Percentiles rank a stretch among this genome's conserved stretches.
These are phyloP conservation scores for Ochotona curzoniae DNA, from an alignment of 2,113 vertebrate species.

Conservation along the genomic window DNA sequence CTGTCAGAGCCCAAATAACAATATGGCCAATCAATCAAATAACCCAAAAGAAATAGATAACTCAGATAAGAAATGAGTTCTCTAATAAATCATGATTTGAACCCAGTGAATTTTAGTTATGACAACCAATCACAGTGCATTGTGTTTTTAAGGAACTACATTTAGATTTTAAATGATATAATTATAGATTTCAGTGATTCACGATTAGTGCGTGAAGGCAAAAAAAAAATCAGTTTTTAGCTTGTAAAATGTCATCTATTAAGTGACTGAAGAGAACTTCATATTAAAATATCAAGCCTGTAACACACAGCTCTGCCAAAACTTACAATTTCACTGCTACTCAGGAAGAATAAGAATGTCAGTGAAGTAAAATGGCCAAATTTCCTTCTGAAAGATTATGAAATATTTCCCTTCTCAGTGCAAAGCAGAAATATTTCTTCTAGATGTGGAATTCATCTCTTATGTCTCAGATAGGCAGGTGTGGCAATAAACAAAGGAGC, in stretches of 20 bases:
- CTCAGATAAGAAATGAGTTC: conserved; percentile 64
- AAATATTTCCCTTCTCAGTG: conserved; percentile 55
- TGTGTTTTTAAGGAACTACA: conserved; percentile 61
- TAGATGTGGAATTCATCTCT: conserved; percentile 72
- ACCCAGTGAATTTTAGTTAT: conserved; percentile 64
- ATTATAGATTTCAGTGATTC: conserved; percentile 70
- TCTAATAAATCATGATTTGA: conserved; percentile 78
- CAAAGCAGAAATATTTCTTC: conserved; percentile 67
- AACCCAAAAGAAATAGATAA: conserved; percentile 45
- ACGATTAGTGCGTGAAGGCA: conserved; percentile 33
- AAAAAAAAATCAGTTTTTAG: neutral
- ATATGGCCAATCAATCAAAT: conserved; percentile 85
- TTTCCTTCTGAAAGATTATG: conserved; percentile 63
- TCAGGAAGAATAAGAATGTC: conserved; percentile 77
- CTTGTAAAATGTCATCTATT: conserved; percentile 45
- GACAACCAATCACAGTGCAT: conserved; percentile 37
- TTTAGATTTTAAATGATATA: conserved; percentile 62
- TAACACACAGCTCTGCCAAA: conserved; percentile 45
- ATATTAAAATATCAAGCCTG: conserved; percentile 63
- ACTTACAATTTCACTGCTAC: neutral
- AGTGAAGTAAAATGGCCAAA: conserved; percentile 62
- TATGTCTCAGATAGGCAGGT: conserved; percentile 70
- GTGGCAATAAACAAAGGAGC: conserved; percentile 60
- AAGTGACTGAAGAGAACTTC: conserved; percentile 50
- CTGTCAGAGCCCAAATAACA: conserved; percentile 88